Evolutionary conservation across 92 coral and sea anemone genomes (phyloP).

Genomic region (Isaurus tuberculatus): DNA sequence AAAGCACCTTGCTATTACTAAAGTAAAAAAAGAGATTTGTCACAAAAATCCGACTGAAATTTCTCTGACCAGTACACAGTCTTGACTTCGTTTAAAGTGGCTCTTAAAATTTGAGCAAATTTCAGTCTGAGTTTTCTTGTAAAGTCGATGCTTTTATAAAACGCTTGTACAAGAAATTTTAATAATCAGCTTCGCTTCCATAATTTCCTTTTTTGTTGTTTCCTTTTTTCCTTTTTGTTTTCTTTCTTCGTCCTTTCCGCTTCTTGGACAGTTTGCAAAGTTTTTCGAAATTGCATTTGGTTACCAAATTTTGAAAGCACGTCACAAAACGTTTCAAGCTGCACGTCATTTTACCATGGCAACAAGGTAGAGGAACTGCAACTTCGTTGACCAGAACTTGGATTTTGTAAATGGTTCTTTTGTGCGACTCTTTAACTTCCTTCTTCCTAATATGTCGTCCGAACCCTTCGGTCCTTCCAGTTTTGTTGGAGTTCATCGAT

Average conservation of each 20-base stretch:
- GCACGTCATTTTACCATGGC: constrained; percentile 67
- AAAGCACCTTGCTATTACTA: too few species aligned
- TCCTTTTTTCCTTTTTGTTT: neutral
- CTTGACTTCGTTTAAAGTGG: too few species aligned
- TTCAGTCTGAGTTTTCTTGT: too few species aligned
- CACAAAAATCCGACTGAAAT: too few species aligned
- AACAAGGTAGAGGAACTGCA: constrained; percentile 75
- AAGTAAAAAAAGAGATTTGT: too few species aligned
- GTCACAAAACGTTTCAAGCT: constrained; percentile 59
- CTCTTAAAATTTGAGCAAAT: too few species aligned
- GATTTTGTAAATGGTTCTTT: constrained; percentile 14
- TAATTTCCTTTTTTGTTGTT: neutral
- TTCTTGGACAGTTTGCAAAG: neutral
- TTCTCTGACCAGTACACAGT: too few species aligned
- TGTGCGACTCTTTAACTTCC: neutral
- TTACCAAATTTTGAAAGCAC: constrained; percentile 58
- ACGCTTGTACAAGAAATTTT: neutral
- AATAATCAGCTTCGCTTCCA: neutral
- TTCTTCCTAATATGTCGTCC: neutral
- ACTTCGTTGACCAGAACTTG: constrained; percentile 83
- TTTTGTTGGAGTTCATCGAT: neutral
- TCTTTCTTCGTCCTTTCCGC: neutral
- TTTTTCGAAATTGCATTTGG: constrained; percentile 51
- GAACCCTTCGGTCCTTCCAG: constrained; percentile 2
- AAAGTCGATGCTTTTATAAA: too few species aligned